Evolutionary conservation across 2,113 vertebrate genomes (phyloP), one percentile per base, ranked within the genome.

Genomic region (Pleuronectes platessa): DNA sequence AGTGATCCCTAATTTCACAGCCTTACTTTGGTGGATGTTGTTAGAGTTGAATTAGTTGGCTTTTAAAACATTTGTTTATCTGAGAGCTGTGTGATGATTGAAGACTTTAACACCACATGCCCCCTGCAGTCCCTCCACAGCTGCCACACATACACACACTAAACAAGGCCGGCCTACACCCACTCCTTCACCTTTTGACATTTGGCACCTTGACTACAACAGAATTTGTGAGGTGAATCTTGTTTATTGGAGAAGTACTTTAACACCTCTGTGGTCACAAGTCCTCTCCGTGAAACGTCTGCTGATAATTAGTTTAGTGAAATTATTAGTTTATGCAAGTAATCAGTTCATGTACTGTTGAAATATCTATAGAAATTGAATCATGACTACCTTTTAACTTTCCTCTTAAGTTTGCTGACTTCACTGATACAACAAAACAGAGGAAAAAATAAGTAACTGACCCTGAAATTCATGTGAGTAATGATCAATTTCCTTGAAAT

Each of bases 191-290:
- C 61, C 72, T 62, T 71, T 51, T 74, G 62, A 77, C 70, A 69
- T 82, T 68, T 84, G 56, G 40, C 83, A 79, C 75, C 71, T 78
- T 20, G 65, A 21, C 51, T 66, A 61, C 68, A 54, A 66, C 67
- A 83, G 60, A 61, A 58, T 82, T 61, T 62, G 61, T 62, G 55
- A 61, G 42, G 68, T 61, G 23, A 61, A 31, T 69, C 47, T 47
- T 71, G 64, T 81, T 81, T 83, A 72, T 68, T 61, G 49, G 47
- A 58, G 61, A 45, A 61, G 6, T 31, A 42, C 40, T 49, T 73
- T 58, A 55, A 4, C 27, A 60, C 40, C 56, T 60, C 67, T 51
- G 55, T 0, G 49, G 70, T 53, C 26, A 67, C 62, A 53, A 56
- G 58, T 65, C 64, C 40, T 11, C 15, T 1, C 42, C 53, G 42